Percentiles rank a stretch among this genome's conserved stretches.
Conservation (phyloP, 2,113 vertebrate genomes). For the Microcebus jonahi region DNA sequence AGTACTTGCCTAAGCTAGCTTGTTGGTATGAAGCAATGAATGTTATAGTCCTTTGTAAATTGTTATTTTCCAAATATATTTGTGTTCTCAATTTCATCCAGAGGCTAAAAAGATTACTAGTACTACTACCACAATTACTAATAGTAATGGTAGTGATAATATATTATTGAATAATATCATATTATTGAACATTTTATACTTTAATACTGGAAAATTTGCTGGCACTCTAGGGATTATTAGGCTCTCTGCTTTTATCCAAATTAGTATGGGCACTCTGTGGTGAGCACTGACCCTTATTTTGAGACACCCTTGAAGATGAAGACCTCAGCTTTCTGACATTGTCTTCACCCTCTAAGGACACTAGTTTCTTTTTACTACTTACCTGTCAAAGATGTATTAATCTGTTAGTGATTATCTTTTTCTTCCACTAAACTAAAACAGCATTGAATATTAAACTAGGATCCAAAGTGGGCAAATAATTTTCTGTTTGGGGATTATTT, state of each 20-base stretch:
- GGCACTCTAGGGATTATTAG: background rate
- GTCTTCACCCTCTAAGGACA: background rate
- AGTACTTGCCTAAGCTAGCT: background rate
- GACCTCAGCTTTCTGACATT: background rate
- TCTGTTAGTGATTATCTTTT: background rate
- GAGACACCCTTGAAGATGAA: background rate
- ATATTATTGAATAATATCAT: background rate
- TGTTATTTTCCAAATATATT: slow-evolving; percentile 7
- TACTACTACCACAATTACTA: background rate
- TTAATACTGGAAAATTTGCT: background rate
- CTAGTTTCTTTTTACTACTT: slow-evolving; percentile 1
- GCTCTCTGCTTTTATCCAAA: background rate
- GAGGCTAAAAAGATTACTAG: background rate
- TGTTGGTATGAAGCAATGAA: background rate
- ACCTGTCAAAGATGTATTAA: background rate
- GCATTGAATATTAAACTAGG: slow-evolving; percentile 26
- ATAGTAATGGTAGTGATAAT: background rate
- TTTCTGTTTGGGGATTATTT: background rate
- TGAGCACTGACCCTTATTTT: background rate
- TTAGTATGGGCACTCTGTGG: background rate
- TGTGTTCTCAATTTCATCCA: background rate
- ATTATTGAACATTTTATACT: background rate
- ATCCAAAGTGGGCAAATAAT: background rate
- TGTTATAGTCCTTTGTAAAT: background rate
- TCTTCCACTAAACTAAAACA: background rate